Evolutionary conservation across 2,113 vertebrate genomes (phyloP).

Genomic region (Calidris pugnax): DNA sequence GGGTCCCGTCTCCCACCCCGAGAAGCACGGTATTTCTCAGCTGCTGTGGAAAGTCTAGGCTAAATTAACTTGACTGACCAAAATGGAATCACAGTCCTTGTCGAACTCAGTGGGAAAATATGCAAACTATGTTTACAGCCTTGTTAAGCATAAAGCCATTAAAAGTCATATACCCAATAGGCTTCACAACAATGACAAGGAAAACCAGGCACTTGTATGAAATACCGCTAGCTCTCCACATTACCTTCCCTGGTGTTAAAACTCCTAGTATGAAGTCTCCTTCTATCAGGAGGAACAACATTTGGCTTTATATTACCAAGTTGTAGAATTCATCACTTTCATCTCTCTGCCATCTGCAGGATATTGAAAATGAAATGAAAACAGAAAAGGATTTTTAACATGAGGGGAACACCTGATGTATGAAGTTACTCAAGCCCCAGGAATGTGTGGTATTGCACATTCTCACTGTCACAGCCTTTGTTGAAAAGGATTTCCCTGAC

Average conservation of each 20-base stretch:
- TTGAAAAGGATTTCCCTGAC: conserved; percentile 82
- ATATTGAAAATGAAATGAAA: conserved; percentile 77
- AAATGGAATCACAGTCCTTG: background rate
- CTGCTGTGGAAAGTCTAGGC: background rate
- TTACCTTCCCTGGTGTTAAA: conserved; percentile 31
- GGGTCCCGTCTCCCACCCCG: background rate
- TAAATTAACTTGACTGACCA: conserved; percentile 21
- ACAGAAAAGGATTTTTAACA: conserved; percentile 68
- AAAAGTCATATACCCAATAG: conserved; percentile 30
- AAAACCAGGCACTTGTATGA: conserved; percentile 12
- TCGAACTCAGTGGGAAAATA: conserved; percentile 31
- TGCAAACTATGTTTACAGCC: conserved; percentile 35
- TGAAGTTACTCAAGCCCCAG: conserved; percentile 76
- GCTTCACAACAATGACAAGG: background rate
- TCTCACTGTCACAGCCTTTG: conserved; percentile 74
- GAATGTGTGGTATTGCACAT: conserved; percentile 72
- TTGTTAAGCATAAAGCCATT: conserved; percentile 39
- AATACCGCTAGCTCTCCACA: background rate
- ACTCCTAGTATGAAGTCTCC: conserved; percentile 49
- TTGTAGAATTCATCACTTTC: conserved; percentile 72
- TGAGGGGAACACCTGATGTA: conserved; percentile 72
- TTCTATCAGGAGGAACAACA: conserved; percentile 46
- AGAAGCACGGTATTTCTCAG: background rate
- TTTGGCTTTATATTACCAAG: conserved; percentile 66
- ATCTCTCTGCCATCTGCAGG: conserved; percentile 77